Evolutionary conservation across 1,140 invertebrate species (phyloP).

Genomic region (Lerema accius): DNA sequence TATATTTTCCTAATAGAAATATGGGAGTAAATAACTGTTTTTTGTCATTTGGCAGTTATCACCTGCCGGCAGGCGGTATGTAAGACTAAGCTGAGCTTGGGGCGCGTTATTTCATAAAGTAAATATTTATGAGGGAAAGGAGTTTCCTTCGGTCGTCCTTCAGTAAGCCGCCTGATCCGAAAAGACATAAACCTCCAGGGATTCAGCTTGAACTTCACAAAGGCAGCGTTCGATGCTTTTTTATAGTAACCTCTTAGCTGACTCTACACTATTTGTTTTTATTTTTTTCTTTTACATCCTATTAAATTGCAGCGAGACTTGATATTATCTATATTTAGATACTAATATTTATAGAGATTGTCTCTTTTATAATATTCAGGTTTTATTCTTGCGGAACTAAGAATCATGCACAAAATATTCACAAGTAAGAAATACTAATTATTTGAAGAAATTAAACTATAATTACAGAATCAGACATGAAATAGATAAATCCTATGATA

Average conservation of each 20-base stretch:
- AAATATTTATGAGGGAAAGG: constrained; percentile 81
- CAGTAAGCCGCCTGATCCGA: constrained; percentile 77
- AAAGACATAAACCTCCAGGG: constrained; percentile 79
- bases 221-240: constrained; percentile 64
- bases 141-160: constrained; percentile 67
- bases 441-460: too few relatives aligned
- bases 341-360: too few relatives aligned
- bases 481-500: too few relatives aligned
- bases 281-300: too few relatives aligned
- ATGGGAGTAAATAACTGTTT: constrained; percentile 57
- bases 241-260: constrained; percentile 36
- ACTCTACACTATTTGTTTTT: constrained; percentile 32
- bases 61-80: constrained; percentile 67
- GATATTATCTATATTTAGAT: too few relatives aligned
- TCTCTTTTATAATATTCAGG: too few relatives aligned
- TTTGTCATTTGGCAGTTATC: constrained; percentile 73
- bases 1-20: constrained; percentile 38
- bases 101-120: constrained; percentile 81
- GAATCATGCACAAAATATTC: too few relatives aligned
- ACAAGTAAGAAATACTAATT: too few relatives aligned
- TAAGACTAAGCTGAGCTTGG: constrained; percentile 67
- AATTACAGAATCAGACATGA: too few relatives aligned
- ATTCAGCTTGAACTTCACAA: constrained; percentile 77
- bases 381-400: too few relatives aligned
- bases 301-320: too few relatives aligned